phyloP scores from a whole-genome alignment of 2,113 vertebrate genomes.

The Chaetura pelagica region DNA sequence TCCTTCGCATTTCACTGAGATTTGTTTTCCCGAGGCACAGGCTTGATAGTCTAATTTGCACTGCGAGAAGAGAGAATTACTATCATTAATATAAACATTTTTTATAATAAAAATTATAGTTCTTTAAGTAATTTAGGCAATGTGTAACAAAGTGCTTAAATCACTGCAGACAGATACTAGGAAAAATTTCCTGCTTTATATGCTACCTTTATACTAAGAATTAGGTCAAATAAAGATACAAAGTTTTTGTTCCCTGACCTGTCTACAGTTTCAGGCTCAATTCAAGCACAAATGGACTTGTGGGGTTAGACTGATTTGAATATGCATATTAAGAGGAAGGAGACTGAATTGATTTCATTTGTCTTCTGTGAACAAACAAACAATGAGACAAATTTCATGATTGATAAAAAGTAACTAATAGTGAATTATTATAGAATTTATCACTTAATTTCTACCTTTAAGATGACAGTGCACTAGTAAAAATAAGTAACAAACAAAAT shows the following conservation, averaged over 20 bases:
- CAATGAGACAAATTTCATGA: not conserved
- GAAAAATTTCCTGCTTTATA: not conserved
- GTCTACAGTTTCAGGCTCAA: not conserved
- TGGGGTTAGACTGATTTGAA: not conserved
- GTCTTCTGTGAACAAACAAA: not conserved
- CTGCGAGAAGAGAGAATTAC: conserved; percentile 73
- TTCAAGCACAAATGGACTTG: not conserved
- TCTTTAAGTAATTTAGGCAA: not conserved
- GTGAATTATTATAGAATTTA: not conserved
- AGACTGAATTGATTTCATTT: not conserved
- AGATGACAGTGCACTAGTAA: not conserved
- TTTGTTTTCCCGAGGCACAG: conserved; percentile 91
- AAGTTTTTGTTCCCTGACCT: not conserved
- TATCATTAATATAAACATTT: not conserved
- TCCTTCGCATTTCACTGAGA: conserved; percentile 89
- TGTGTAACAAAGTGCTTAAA: not conserved
- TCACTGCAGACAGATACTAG: not conserved
- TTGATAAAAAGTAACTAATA: not conserved
- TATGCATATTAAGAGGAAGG: not conserved
- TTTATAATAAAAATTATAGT: not conserved
- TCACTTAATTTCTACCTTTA: not conserved
- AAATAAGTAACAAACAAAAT: not conserved
- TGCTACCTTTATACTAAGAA: not conserved
- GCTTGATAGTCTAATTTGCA: conserved; percentile 97
- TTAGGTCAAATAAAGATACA: not conserved